Evolutionary conservation across 2,888 invertebrate genomes (phyloP).

Genomic region (Coleophora flavipennella): DNA sequence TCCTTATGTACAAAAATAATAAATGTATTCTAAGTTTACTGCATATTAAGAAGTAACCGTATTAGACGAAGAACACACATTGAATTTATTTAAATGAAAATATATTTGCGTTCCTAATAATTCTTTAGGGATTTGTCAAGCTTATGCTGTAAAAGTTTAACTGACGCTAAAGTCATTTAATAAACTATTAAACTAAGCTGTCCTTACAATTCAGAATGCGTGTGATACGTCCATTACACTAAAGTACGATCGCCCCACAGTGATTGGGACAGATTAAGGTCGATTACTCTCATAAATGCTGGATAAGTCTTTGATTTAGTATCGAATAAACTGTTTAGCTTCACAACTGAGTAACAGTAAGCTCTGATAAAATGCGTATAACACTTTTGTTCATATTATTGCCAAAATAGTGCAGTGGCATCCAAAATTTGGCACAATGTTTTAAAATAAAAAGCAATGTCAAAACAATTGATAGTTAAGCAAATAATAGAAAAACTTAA

Average conservation of each 20-base stretch:
- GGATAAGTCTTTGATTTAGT: slow-evolving; percentile 24
- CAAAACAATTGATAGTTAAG: slow-evolving; percentile 28
- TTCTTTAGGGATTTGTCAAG: no score
- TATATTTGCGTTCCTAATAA: no score
- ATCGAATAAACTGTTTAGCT: slow-evolving; percentile 19
- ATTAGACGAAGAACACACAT: no score
- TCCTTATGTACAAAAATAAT: slow-evolving; percentile 49
- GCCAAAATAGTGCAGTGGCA: slow-evolving; percentile 42
- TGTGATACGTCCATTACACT: no score
- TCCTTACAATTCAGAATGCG: no score
- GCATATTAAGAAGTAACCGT: no score
- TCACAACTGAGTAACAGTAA: slow-evolving; percentile 15
- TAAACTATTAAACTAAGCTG: no score
- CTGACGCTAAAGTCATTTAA: no score
- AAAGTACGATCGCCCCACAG: neutral
- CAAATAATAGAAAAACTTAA: slow-evolving; percentile 34
- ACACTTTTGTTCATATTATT: slow-evolving; percentile 27
- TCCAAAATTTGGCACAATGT: slow-evolving; percentile 55
- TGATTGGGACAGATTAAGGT: neutral
- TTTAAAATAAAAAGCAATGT: slow-evolving; percentile 25
- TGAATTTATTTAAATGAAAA: no score
- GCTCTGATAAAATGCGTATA: slow-evolving; percentile 13
- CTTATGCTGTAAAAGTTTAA: no score
- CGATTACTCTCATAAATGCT: slow-evolving; percentile 24
- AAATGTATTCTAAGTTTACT: slow-evolving; percentile 7